Conservation (phyloP, 2,797 vertebrate species). For the Enteromius treurensis region DNA sequence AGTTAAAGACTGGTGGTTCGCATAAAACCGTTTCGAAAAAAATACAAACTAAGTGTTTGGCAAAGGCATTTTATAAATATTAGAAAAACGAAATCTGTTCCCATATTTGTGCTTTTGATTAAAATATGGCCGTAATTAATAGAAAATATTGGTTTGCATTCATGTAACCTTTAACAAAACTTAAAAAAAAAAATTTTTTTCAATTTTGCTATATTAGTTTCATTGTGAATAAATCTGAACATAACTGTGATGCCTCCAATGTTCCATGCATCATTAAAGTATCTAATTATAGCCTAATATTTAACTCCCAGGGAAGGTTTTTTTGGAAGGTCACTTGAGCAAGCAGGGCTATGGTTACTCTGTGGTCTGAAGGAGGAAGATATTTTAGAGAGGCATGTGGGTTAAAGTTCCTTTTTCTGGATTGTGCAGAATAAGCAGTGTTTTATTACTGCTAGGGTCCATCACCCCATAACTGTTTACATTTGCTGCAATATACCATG, state of each 20-base stretch:
- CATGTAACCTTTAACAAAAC: not conserved
- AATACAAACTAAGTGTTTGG: not conserved
- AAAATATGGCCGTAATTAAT: not conserved
- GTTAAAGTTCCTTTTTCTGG: slow-evolving; percentile 31
- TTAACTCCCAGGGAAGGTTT: not conserved
- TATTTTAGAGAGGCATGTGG: not conserved
- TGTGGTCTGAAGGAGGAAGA: not conserved
- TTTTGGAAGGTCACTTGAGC: not conserved
- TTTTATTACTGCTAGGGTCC: not conserved
- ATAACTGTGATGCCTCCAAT: not conserved
- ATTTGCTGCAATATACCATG: not conserved
- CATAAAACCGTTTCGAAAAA: not conserved
- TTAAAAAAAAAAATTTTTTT: no score
- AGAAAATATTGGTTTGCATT: not conserved
- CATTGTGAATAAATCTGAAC: not conserved
- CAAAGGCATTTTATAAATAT: not conserved
- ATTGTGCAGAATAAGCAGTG: slow-evolving; percentile 9
- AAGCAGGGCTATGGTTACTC: not conserved
- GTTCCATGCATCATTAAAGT: not conserved
- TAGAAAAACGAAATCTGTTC: not conserved
- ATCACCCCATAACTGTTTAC: slow-evolving; percentile 3
- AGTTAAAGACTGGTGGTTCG: not conserved
- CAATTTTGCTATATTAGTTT: not conserved
- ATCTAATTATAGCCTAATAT: not conserved
- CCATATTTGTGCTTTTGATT: not conserved